Evolutionary conservation across 2,797 vertebrate genomes (phyloP), one percentile per base, ranked within the genome.

Genomic region (Anguilla megastoma): DNA sequence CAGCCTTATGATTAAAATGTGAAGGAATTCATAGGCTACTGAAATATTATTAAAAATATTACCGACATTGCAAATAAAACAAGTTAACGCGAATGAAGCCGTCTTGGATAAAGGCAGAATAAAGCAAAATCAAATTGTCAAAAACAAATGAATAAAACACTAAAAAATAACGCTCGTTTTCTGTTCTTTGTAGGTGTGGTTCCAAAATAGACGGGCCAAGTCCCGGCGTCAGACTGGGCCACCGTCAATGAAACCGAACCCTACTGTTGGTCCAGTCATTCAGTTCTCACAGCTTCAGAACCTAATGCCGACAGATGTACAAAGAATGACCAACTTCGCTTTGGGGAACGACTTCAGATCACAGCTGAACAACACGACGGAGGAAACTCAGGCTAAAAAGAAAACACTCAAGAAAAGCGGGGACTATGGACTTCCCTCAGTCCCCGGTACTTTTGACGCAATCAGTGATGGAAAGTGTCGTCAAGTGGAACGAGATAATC

Each of bases 151-250:
- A 45, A 45, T 45, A 45, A 45, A 45, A 45, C 41, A 45, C 41
- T 45, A 45, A 45, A 45, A 45, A 45, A 45, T 56, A 56, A 56
- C 54, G 14, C 14, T 7, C 21, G 24, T 83, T 52, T 14, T 21
- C 24, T 56, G 54, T 24, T 82, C 7, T 69, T 87, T 87, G 8
- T 89, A 98, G 96, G 97, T 97, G 56, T 98, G 97, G 97, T 95
- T 97, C 91, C 97, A 97, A 94, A 97, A 97, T 92, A 92, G 96
- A 86, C 95, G 97, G 0, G 97, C 97, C 66, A 97, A 97, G 87
- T 96, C 96, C 24, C 95, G 96, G 63, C 95, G 96, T 21, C 96
- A 96, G 74, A 96, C 96, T 0, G 94, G 96, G 24, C 95, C 94
- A 1, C 91, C 94, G 12, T 89, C 94, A 7, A 50, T 89, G 52